These are phyloP conservation scores for Sesia bembeciformis DNA, from an alignment of 2,888 invertebrate species.

Conservation along the genomic window DNA sequence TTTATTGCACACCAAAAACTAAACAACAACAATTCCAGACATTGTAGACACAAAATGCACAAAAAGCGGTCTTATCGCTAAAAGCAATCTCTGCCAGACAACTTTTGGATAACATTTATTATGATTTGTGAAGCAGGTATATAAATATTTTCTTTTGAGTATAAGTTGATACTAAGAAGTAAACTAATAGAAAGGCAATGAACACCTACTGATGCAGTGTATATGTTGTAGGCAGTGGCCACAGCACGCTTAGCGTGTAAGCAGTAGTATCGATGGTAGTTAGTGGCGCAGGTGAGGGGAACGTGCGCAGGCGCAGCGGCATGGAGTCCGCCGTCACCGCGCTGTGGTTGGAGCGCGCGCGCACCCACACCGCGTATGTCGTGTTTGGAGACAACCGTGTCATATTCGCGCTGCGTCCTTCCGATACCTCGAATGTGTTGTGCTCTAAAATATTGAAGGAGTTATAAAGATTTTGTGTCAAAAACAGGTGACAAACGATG, in stretches of 20 bases:
- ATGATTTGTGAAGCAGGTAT: too few species aligned
- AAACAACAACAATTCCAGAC: too few species aligned
- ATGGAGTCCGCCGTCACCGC: constrained; percentile 76
- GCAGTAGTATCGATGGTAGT: constrained; percentile 41
- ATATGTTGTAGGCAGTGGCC: constrained; percentile 73
- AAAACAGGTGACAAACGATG: too few species aligned
- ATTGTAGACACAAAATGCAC: too few species aligned
- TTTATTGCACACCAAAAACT: too few species aligned
- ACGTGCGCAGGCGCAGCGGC: constrained; percentile 78
- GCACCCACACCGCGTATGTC: constrained; percentile 82
- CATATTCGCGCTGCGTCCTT: constrained; percentile 58
- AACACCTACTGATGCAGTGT: constrained; percentile 35
- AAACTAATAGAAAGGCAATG: too few species aligned
- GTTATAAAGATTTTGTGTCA: too few species aligned
- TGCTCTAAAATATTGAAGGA: constrained; percentile 33
- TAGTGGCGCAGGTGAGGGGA: constrained; percentile 81
- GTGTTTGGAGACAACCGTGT: constrained; percentile 78
- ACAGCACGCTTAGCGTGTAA: constrained; percentile 77
- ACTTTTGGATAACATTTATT: too few species aligned
- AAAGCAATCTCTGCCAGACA: too few species aligned
- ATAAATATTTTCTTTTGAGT: too few species aligned
- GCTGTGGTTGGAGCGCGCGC: constrained; percentile 81
- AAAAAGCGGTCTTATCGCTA: too few species aligned
- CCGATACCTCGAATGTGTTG: constrained; percentile 55
- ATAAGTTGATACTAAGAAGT: too few species aligned